Evolutionary conservation across 2,113 vertebrate species (phyloP).

Genomic region (Fregetta grallaria): DNA sequence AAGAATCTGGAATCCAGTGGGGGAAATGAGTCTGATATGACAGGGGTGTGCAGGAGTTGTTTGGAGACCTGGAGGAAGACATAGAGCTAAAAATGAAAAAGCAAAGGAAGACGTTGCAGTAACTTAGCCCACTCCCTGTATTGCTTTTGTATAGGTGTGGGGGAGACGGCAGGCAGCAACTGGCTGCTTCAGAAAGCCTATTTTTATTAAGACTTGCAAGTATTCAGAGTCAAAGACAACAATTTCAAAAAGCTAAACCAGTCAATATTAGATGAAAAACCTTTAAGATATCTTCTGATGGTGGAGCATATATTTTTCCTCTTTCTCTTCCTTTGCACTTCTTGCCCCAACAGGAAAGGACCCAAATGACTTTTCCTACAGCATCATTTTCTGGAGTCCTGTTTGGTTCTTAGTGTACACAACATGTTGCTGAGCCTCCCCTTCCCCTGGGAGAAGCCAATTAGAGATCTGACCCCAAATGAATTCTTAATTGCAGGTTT

Average conservation of each 20-base stretch:
- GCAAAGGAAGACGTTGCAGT: constrained; percentile 4
- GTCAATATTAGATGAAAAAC: not conserved
- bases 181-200: not conserved
- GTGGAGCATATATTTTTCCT: not conserved
- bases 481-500: not conserved
- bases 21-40: not conserved
- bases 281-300: not conserved
- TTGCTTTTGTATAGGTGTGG: not conserved
- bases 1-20: not conserved
- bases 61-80: constrained; percentile 13
- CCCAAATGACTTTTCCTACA: not conserved
- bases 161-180: constrained; percentile 22
- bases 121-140: constrained; percentile 17
- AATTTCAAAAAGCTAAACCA: not conserved
- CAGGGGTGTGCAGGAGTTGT: not conserved
- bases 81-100: constrained; percentile 52
- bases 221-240: not conserved
- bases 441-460: not conserved
- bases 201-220: not conserved
- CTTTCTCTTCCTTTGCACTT: not conserved
- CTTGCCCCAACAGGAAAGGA: not conserved
- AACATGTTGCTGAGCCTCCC: not conserved
- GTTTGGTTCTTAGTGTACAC: not conserved
- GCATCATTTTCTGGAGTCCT: not conserved
- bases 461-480: not conserved